These are phyloP conservation scores for Drosophila eohydei DNA, from an alignment of 2,888 invertebrate genomes.

Conservation along the genomic window DNA sequence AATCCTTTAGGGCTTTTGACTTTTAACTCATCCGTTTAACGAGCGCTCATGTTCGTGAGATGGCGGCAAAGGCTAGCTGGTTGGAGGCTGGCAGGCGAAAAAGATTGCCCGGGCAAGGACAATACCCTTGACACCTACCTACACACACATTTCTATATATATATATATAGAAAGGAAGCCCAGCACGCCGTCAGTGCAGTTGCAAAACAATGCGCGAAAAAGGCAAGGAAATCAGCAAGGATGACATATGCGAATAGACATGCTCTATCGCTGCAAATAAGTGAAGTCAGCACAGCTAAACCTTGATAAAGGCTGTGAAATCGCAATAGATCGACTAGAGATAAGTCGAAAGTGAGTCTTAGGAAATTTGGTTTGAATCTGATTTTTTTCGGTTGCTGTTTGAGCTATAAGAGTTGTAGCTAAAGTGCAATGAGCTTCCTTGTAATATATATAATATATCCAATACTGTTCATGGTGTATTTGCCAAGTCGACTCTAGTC, in stretches of 20 bases:
- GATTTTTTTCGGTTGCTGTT: too few relatives aligned
- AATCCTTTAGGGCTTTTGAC: constrained; percentile 84
- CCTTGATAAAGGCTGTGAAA: too few relatives aligned
- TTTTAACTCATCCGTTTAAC: constrained; percentile 82
- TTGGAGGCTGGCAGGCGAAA: constrained; percentile 25
- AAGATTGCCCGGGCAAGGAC: constrained; percentile 63
- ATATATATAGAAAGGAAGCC: constrained; percentile 7
- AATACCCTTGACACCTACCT: constrained; percentile 76
- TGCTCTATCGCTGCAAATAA: constrained; percentile 33
- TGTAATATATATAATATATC: too few relatives aligned
- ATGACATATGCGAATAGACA: constrained; percentile 3
- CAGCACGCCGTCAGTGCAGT: constrained; percentile 65
- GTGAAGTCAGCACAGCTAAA: too few relatives aligned
- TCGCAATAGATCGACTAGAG: too few relatives aligned
- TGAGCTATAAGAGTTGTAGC: too few relatives aligned
- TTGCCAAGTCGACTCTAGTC: constrained; percentile 25
- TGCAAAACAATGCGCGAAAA: constrained; percentile 63
- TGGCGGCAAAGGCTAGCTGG: constrained; percentile 37
- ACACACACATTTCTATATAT: constrained; percentile 18
- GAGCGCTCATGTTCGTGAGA: constrained; percentile 77
- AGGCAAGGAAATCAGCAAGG: constrained; percentile 25
- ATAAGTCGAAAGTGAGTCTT: too few relatives aligned
- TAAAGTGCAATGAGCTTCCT: too few relatives aligned
- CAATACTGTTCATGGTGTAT: constrained; percentile 13
- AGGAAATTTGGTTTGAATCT: too few relatives aligned